A percentile compares a stretch with the other conserved stretches of the same genome.
phyloP scores from a whole-genome alignment of 2,888 invertebrate genomes.

The Serrognathus titanus region DNA sequence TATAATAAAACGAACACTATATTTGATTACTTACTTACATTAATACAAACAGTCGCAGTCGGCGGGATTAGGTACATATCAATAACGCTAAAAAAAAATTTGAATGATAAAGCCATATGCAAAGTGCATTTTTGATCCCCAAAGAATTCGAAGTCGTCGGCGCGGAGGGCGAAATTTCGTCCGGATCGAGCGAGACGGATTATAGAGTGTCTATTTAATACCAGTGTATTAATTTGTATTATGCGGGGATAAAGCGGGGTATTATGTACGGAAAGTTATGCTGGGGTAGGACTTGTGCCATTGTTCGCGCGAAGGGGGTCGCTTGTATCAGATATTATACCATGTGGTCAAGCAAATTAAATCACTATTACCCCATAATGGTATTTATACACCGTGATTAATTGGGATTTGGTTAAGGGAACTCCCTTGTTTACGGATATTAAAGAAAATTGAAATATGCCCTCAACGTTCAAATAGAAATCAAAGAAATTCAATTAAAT shows the following conservation, averaged over 20 bases:
- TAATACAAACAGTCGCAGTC: too few relatives aligned
- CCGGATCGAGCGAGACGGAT: conserved; percentile 28
- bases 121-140: too few relatives aligned
- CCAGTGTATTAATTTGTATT: conserved; percentile 49
- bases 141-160: too few relatives aligned
- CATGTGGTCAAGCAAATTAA: conserved; percentile 50
- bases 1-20: too few relatives aligned
- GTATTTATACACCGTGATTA: conserved; percentile 13
- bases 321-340: conserved; percentile 34
- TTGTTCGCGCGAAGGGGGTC: conserved; percentile 31
- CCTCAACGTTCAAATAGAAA: too few relatives aligned
- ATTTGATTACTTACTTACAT: too few relatives aligned
- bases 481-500: too few relatives aligned
- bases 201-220: conserved; percentile 45
- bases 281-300: conserved; percentile 33
- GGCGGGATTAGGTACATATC: too few relatives aligned
- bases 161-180: too few relatives aligned
- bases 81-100: too few relatives aligned
- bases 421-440: conserved; percentile 19
- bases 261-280: conserved; percentile 44
- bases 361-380: conserved; percentile 41
- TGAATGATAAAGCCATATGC: too few relatives aligned
- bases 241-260: conserved; percentile 46
- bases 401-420: conserved; percentile 9
- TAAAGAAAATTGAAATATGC: conserved; percentile 25